Evolutionary conservation across 2,797 vertebrate species (phyloP).

Genomic region (Champsocephalus gunnari): DNA sequence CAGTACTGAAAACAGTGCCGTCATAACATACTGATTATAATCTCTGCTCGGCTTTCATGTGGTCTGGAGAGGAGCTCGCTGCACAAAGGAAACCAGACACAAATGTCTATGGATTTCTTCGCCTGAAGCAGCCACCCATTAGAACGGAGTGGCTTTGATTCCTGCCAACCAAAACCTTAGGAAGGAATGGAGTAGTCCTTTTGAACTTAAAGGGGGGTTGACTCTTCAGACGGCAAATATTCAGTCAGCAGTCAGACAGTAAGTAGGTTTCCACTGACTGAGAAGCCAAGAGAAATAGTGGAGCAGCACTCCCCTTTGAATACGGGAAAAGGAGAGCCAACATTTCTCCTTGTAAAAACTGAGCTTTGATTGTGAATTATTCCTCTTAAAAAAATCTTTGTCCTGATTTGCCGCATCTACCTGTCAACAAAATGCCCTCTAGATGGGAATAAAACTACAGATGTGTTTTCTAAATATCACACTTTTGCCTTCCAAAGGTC

Average conservation of each 20-base stretch:
- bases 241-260: slow-evolving; percentile 66
- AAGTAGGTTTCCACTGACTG: slow-evolving; percentile 71
- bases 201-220: slow-evolving; percentile 68
- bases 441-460: slow-evolving; percentile 18
- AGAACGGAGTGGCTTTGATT: slow-evolving; percentile 44
- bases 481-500: slow-evolving; percentile 5
- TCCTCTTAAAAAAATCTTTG: slow-evolving; percentile 34
- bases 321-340: slow-evolving; percentile 35
- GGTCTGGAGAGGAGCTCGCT: slow-evolving; percentile 10
- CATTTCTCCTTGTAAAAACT: slow-evolving; percentile 45
- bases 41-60: slow-evolving; percentile 16
- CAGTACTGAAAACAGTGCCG: slow-evolving; percentile 4
- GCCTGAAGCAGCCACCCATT: slow-evolving; percentile 30
- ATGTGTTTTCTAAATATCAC: slow-evolving; percentile 24
- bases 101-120: slow-evolving; percentile 35
- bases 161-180: slow-evolving; percentile 59
- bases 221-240: slow-evolving; percentile 69
- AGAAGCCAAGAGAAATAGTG: slow-evolving; percentile 72
- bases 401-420: slow-evolving; percentile 52
- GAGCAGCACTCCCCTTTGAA: slow-evolving; percentile 56
- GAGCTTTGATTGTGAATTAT: slow-evolving; percentile 44
- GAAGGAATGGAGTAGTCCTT: slow-evolving; percentile 63
- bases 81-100: slow-evolving; percentile 29
- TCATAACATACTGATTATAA: slow-evolving; percentile 4
- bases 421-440: slow-evolving; percentile 47